Evolutionary conservation across 2,113 vertebrate genomes (phyloP).

Genomic region (Platysternon megacephalum): DNA sequence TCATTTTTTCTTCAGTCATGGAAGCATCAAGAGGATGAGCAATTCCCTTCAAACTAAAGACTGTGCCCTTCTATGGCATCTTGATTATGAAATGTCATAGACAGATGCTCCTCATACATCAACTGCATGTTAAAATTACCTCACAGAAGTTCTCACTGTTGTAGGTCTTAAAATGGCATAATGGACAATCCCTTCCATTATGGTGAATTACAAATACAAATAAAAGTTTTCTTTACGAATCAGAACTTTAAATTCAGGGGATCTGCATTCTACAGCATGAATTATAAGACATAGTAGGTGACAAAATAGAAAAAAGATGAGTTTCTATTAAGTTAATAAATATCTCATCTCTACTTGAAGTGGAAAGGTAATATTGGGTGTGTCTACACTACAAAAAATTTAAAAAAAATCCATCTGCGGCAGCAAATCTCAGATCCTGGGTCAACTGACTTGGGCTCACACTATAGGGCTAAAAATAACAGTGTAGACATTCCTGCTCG

Average conservation of each 20-base stretch:
- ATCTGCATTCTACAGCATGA: background rate
- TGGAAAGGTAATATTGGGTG: accelerated
- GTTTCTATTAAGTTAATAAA: background rate
- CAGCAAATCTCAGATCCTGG: background rate
- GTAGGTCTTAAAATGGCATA: background rate
- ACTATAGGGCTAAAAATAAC: background rate
- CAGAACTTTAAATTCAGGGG: accelerated
- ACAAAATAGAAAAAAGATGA: background rate
- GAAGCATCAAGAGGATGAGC: slow-evolving; percentile 19
- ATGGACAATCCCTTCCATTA: background rate
- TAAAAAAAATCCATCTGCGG: background rate
- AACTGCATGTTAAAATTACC: background rate
- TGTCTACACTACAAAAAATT: background rate
- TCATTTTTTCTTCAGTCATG: background rate
- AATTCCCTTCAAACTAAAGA: slow-evolving; percentile 7
- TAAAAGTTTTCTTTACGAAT: background rate
- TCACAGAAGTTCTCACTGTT: background rate
- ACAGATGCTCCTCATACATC: background rate
- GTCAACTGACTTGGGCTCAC: background rate
- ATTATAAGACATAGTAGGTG: accelerated
- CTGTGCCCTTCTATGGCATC: background rate
- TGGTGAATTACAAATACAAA: accelerated
- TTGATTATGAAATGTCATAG: background rate
- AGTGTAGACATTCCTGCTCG: background rate
- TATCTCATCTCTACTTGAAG: background rate